Conservation (phyloP, 2,888 invertebrate species). For the Pachymerium ferrugineum region DNA sequence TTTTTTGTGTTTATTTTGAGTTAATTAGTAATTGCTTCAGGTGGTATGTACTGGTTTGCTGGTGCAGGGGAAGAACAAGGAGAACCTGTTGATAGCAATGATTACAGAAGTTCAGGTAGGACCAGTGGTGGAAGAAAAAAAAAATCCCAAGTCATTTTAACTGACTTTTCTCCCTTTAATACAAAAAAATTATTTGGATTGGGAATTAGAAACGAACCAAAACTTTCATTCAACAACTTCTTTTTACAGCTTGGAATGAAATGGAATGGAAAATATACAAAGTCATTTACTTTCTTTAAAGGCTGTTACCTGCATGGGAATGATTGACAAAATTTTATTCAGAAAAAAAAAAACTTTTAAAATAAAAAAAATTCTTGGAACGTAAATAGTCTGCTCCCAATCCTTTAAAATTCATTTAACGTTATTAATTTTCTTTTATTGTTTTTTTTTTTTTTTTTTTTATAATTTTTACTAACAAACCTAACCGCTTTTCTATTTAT, state of each 20-base stretch:
- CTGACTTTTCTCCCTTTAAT: too few species aligned
- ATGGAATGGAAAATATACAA: not conserved
- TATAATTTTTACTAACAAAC: too few species aligned
- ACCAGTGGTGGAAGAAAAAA: not conserved
- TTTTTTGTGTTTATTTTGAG: not conserved
- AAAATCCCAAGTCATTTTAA: not conserved
- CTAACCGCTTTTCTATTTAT: not conserved
- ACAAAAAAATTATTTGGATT: too few species aligned
- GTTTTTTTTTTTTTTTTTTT: too few species aligned
- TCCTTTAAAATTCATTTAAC: too few species aligned
- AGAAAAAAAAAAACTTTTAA: too few species aligned
- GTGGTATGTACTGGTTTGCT: conserved; percentile 17
- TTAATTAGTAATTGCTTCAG: conserved; percentile 6
- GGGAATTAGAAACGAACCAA: too few species aligned
- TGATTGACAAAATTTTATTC: too few species aligned
- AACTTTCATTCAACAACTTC: too few species aligned
- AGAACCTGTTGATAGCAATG: not conserved
- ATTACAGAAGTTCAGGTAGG: conserved; percentile 2
- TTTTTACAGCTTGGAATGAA: not conserved
- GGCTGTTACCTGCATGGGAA: conserved; percentile 2
- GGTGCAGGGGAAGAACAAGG: conserved; percentile 15
- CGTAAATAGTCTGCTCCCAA: not conserved
- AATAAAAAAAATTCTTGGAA: too few species aligned
- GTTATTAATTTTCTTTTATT: too few species aligned
- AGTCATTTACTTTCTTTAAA: too few species aligned